Base-by-base conservation (phyloP, 1,140 invertebrate genomes). In the Probaryconus sp. region DNA sequence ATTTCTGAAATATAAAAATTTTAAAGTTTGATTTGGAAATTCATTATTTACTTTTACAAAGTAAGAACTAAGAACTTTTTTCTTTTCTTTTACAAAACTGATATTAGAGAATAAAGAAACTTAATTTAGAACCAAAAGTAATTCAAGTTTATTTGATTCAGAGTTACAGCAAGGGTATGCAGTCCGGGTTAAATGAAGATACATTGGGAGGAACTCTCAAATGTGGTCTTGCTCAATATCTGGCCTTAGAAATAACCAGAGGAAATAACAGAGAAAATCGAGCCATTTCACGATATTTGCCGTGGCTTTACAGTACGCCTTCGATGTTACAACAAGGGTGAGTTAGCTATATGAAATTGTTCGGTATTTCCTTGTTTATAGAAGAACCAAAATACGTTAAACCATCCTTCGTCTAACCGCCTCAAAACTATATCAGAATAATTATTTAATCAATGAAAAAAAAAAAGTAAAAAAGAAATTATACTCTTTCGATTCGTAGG, bases 181-280 rank as follows among this genome's bases (percentile, higher is more conserved):
- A 92, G 68, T 92, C 92, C 65, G 94, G 94, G 16, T 87, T 98
- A 50, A 97, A 97, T 85, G 94, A 99, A 86, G 98, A 99, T 84
- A 98, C 97, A 0, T 88, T 99, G 13, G 97, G 97, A 5, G 96
- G 96, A 5, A 94, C 96, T 14, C 89, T 99, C 6, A 99, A 99
- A 87, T 96, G 97, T 45, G 97, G 96, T 9, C 91, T 99, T 38
- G 95, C 97, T 0, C 97, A 99, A 88, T 98, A 94, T 88, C 89
- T 98, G 37, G 96, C 97, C 9, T 87, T 98, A 77, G 97, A 99
- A 89, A 94, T 99, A 75, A 95, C 95, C 0, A 89, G 94, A 68
- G 94, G 94, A 18, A 96, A 95, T 82, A 92, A 91, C 2, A 88
- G 95, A 77, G 96, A 98, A 81, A 95, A 95, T 83, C 89, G 94